These are phyloP conservation scores for Epinephelus malabaricus DNA, from an alignment of 2,797 vertebrate genomes.

Conservation along the genomic window DNA sequence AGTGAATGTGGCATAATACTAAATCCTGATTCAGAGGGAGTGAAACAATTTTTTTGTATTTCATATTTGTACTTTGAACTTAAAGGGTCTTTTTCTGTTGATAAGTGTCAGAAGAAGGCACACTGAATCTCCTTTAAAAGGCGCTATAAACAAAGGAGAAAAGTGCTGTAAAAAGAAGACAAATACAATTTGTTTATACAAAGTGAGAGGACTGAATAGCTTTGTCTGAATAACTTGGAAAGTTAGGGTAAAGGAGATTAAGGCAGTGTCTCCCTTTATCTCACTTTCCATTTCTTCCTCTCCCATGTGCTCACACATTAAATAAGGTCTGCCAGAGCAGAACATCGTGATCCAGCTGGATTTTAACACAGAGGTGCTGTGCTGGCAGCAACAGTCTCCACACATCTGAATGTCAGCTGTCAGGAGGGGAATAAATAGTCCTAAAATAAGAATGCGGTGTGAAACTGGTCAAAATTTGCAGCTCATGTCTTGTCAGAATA, in stretches of 20 bases:
- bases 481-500: constrained; percentile 24
- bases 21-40: neutral
- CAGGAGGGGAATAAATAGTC: constrained; percentile 30
- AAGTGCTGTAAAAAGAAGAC: neutral
- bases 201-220: neutral
- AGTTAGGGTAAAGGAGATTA: constrained; percentile 10
- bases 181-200: neutral
- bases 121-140: neutral
- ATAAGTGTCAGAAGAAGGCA: neutral
- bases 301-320: constrained; percentile 50
- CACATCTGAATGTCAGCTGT: constrained; percentile 52
- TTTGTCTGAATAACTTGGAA: constrained; percentile 1
- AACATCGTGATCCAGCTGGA: constrained; percentile 54
- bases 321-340: constrained; percentile 54
- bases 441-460: constrained; percentile 53
- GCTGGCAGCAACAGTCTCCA: constrained; percentile 52
- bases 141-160: neutral
- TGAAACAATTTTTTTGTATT: neutral
- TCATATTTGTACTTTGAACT: neutral
- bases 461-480: constrained; percentile 39
- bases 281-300: constrained; percentile 25
- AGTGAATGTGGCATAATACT: neutral
- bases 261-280: constrained; percentile 26
- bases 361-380: constrained; percentile 58
- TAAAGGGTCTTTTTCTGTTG: neutral